Evolutionary conservation across 2,888 invertebrate genomes (phyloP).

Genomic region (Myopa testacea): DNA sequence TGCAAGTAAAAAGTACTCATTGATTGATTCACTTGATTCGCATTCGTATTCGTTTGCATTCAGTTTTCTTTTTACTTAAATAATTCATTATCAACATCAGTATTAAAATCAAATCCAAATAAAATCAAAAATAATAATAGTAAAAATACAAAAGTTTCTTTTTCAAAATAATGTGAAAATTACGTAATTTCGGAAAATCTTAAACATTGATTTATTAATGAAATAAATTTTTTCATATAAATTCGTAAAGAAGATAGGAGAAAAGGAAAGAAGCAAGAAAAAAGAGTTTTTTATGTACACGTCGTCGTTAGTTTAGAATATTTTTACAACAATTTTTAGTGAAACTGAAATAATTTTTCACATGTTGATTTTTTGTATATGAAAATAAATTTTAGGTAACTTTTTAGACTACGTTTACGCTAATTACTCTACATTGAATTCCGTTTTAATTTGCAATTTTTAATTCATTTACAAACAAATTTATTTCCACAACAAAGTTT

Average conservation of each 20-base stretch:
- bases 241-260: constrained; percentile 5
- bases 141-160: too few relatives aligned
- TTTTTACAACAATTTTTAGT: constrained; percentile 36
- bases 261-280: constrained; percentile 36
- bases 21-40: background rate
- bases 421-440: background rate
- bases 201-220: constrained; percentile 19
- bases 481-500: background rate
- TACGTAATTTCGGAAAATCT: too few relatives aligned
- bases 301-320: constrained; percentile 57
- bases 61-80: background rate
- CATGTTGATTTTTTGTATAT: background rate
- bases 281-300: constrained; percentile 64
- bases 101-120: too few relatives aligned
- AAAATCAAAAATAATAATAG: too few relatives aligned
- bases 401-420: background rate
- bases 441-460: constrained; percentile 3
- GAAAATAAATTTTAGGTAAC: constrained; percentile 21
- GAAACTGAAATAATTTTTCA: constrained; percentile 27
- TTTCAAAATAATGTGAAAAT: too few relatives aligned
- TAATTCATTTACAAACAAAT: background rate
- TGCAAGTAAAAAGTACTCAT: too few relatives aligned
- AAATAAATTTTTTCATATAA: constrained; percentile 18
- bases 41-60: constrained; percentile 21
- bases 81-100: too few relatives aligned